Evolutionary conservation across 92 coral and sea anemone species (phyloP).

Genomic region (Anthopleura xanthogrammica): DNA sequence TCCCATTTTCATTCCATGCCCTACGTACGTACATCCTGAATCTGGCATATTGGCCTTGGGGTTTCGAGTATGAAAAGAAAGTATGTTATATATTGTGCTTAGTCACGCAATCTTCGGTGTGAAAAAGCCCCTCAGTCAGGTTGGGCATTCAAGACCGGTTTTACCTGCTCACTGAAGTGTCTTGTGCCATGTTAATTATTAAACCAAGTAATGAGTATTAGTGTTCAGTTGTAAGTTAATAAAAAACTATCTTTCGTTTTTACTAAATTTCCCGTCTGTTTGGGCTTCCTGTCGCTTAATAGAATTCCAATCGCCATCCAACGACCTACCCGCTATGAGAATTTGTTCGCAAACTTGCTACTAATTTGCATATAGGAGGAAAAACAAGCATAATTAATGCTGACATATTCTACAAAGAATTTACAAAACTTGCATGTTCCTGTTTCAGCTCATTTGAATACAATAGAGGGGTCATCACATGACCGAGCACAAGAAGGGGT

Average conservation of each 20-base stretch:
- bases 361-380: background rate
- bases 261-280: background rate
- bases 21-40: no score
- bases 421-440: background rate
- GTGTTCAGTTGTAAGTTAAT: no score
- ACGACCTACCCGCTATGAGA: background rate
- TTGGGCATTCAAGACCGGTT: no score
- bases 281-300: background rate
- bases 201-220: no score
- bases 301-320: background rate
- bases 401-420: background rate
- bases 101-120: no score
- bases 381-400: background rate
- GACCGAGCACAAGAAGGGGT: slow-evolving; percentile 17
- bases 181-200: no score
- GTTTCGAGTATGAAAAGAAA: no score
- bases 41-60: no score
- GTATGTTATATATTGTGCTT: no score
- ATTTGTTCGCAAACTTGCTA: background rate
- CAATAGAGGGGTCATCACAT: slow-evolving; percentile 14
- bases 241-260: background rate
- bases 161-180: no score
- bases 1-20: background rate
- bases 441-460: background rate
- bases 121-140: no score